These are phyloP conservation scores for Hetaerina americana DNA, from an alignment of 1,140 invertebrate genomes.

Conservation along the genomic window DNA sequence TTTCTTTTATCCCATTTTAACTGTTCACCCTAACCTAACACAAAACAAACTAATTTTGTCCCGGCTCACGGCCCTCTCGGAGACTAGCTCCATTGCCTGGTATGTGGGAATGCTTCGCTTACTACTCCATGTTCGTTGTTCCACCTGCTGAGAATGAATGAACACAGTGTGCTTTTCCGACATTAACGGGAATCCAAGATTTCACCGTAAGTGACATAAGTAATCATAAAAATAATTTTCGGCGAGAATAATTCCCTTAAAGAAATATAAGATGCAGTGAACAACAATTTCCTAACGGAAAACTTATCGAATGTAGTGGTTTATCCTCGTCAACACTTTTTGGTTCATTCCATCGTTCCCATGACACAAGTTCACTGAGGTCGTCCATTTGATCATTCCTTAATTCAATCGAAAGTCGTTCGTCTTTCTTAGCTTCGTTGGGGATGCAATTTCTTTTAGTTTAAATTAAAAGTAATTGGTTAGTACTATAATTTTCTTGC, in stretches of 20 bases:
- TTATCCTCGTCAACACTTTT: constrained; percentile 16
- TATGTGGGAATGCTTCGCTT: constrained; percentile 16
- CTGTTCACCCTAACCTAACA: constrained; percentile 10
- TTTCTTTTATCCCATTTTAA: constrained; percentile 18
- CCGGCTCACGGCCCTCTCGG: constrained; percentile 10
- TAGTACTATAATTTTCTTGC: too few relatives aligned
- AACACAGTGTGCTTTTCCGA: constrained; percentile 2
- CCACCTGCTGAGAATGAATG: constrained; percentile 18
- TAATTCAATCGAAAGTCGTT: background rate
- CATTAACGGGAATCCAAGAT: background rate
- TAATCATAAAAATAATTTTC: background rate
- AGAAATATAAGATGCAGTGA: background rate
- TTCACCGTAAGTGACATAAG: background rate
- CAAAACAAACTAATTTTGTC: constrained; percentile 7
- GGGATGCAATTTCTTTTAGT: too few relatives aligned
- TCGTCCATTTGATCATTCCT: background rate
- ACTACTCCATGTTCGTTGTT: constrained; percentile 16
- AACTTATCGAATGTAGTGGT: constrained; percentile 4
- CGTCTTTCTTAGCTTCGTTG: too few relatives aligned
- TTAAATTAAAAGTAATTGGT: too few relatives aligned
- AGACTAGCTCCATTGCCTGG: constrained; percentile 15
- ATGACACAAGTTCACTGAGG: background rate
- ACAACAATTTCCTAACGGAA: background rate
- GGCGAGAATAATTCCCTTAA: background rate
- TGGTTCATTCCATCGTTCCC: constrained; percentile 16